Evolutionary conservation across 2,888 invertebrate species (phyloP), one percentile per base, ranked within the genome.

Genomic region (Apocheima hispidaria): DNA sequence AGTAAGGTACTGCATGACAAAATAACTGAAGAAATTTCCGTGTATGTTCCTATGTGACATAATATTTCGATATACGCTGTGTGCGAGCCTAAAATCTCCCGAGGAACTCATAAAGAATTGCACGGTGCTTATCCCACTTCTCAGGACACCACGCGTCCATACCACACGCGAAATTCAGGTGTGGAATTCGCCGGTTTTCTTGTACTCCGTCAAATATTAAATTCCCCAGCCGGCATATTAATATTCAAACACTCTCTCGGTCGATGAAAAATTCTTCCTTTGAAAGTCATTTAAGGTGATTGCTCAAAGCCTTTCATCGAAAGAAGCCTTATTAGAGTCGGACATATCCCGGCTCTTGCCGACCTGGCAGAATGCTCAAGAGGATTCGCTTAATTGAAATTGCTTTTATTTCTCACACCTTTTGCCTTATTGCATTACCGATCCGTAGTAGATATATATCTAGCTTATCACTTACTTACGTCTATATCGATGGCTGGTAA

Each of bases 171-270:
- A 83, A 82, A 81, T 82, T 83, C 81, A 83, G 79, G 81, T 77
- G 74, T 66, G 74, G 76, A 77, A 80, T 79, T 72, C 65, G 64
- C 70, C 66, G 70, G 74, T 75, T 75, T 84, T 82, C 83, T 82
- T 83, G 79, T 81, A 78, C 76, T 78, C 71, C 75, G 77, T 75
- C 79, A 81, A 86, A 87, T 88, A 88, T 88, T 84, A 87, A 86
- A 88, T 87, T 87, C 86, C 78, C 74, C 71, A 72, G 72, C 72
- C 70, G 72, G 74, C 74, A 77, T 84, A 85, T 86, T 83, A 88
- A 86, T 86, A 86, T 86, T 84, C 86, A 81, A 78, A 79, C 79
- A 79, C 79, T 80, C 82, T 73, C 73, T 64, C 70, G 64, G 71
- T 72, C 69, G 67, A 75, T 72, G 70, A 72, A 75, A 81, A 82